Base-by-base conservation (phyloP, 2,113 vertebrate species). In the Sorex araneus region DNA sequence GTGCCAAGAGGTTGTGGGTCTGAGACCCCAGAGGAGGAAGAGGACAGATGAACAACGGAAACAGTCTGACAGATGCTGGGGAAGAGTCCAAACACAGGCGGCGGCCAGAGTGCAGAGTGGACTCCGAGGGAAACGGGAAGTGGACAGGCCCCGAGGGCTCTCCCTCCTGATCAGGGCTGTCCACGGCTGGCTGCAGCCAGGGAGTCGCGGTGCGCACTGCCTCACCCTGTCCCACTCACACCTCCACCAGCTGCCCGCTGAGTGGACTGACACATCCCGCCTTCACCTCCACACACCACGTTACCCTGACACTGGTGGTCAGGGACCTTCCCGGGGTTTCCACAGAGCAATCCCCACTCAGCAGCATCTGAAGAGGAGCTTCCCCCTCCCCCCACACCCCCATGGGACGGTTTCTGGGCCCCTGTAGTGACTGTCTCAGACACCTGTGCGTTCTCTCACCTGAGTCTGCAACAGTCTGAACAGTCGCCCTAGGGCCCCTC, bases 11-110 rank as follows among this genome's bases (percentile, higher is more conserved):
- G 28, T 19, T 36, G 43, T 74, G 23, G 32, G 40, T 36, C 78
- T 50, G 70, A 91, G 64, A 10, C n/a, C 32, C 9, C 13, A 86
- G 10, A 45, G 71, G 36, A 95, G 28, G 76, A 91, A 60, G 47
- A 78, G 34, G 47, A 81, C 1, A 94, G 30, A 45, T 3, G 64
- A 18, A 89, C 86, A 73, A 82, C 50, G 23, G 45, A 70, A 86
- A 57, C 2, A 45, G 34, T 23, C 36, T 80, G 47, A 47, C 57
- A 67, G 19, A 70, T 32, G 8, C 88, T 30, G 40, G 40, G 67
- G 30, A 84, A 67, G 30, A 70, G 47, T 19, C 6, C 36, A 13
- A 40, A 45, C 8, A 34, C 21, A 27, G 71, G 19, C 73, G 40
- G 69, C 32, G 87, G 84, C 73, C 63, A 77, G 28, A 60, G 70